Conservation (phyloP, 2,797 vertebrate species). For the Tinamus major region DNA sequence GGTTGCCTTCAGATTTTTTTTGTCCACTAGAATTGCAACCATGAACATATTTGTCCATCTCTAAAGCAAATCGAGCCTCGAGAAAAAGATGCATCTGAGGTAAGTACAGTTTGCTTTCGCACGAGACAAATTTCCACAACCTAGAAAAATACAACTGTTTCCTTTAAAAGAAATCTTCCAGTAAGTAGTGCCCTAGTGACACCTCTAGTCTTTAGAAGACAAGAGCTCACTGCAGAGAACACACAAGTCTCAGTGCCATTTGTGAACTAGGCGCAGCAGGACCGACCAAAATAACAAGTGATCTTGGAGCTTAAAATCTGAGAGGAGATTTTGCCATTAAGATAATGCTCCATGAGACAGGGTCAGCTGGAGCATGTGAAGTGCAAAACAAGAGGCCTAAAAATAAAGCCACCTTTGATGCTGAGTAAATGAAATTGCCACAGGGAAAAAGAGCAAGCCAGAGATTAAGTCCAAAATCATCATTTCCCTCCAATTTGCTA, state of each 20-base stretch:
- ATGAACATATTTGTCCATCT: fast-evolving
- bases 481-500: not conserved
- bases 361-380: not conserved
- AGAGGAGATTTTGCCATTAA: not conserved
- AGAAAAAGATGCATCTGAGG: not conserved
- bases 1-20: not conserved
- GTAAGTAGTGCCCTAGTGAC: not conserved
- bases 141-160: not conserved
- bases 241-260: not conserved
- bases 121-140: not conserved
- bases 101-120: not conserved
- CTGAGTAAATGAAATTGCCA: not conserved
- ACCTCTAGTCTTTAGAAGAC: fast-evolving
- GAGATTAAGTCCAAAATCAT: not conserved
- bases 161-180: not conserved
- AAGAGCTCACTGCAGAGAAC: not conserved
- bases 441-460: not conserved
- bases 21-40: not conserved
- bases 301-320: not conserved
- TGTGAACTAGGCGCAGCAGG: not conserved
- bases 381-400: not conserved
- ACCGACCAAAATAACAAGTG: not conserved
- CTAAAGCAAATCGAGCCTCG: not conserved
- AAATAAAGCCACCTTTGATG: not conserved
- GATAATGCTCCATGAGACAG: not conserved